Conservation (phyloP, 2,888 invertebrate genomes). For the Dolomedes plantarius region DNA sequence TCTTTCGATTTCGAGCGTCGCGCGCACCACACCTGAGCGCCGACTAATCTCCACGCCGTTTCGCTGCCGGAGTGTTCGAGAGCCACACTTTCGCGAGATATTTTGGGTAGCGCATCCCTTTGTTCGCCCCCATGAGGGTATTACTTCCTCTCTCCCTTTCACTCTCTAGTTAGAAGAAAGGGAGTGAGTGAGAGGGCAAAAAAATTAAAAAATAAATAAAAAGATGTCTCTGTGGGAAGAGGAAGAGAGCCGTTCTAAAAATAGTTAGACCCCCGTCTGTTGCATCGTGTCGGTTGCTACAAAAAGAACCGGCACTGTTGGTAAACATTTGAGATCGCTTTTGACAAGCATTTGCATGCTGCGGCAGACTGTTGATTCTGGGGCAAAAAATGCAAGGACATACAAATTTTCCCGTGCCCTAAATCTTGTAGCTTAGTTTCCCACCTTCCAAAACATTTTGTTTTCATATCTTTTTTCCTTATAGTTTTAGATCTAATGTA, state of each 20-base stretch:
- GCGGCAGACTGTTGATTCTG: too few relatives aligned
- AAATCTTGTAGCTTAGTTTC: too few relatives aligned
- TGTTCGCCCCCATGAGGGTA: slow-evolving; percentile 3
- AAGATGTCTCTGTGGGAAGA: not conserved
- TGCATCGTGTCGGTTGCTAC: not conserved
- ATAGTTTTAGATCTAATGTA: too few relatives aligned
- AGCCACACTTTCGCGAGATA: not conserved
- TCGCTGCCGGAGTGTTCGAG: too few relatives aligned
- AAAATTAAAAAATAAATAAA: too few relatives aligned
- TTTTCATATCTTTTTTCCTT: too few relatives aligned
- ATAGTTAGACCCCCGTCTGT: not conserved
- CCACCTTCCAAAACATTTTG: too few relatives aligned
- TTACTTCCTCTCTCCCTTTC: not conserved
- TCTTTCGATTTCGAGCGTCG: too few relatives aligned
- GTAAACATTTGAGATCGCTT: not conserved
- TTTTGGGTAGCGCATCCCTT: not conserved
- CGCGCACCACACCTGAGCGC: too few relatives aligned
- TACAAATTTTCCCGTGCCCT: too few relatives aligned
- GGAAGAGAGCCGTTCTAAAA: not conserved
- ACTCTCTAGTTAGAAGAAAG: not conserved
- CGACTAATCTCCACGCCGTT: too few relatives aligned
- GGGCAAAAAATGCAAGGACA: too few relatives aligned
- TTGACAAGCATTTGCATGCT: not conserved
- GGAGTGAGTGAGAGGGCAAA: not conserved
- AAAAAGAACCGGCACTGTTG: not conserved